phyloP scores from a whole-genome alignment of 2,113 vertebrate species.

The Rhadina sibilatrix region DNA sequence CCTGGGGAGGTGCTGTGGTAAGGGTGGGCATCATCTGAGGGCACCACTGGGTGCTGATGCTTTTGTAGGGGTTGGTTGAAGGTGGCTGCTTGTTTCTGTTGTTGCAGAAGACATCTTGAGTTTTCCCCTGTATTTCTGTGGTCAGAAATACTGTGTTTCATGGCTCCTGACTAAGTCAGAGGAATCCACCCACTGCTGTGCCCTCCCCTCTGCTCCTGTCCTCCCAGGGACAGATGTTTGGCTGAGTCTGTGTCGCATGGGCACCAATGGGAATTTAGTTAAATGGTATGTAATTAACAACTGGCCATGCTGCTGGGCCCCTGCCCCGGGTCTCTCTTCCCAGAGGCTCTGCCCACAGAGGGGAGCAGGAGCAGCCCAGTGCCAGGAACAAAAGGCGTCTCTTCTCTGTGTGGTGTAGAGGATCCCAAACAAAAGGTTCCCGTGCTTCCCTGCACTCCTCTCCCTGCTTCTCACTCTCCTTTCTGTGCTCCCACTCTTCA shows the following conservation, averaged over 20 bases:
- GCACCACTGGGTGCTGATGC: rapidly evolving
- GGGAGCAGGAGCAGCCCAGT: neutral
- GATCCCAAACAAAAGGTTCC: neutral
- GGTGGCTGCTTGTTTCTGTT: rapidly evolving
- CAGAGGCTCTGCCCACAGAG: neutral
- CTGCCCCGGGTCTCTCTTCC: rapidly evolving
- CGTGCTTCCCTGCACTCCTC: neutral
- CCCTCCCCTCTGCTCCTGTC: neutral
- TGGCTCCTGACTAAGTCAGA: rapidly evolving
- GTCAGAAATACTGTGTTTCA: rapidly evolving
- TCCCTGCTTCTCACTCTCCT: neutral
- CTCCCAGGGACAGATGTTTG: rapidly evolving
- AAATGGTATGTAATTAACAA: rapidly evolving
- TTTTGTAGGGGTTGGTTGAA: rapidly evolving
- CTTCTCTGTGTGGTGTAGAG: neutral
- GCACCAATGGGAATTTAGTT: rapidly evolving
- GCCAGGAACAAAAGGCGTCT: neutral
- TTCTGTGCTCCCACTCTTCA: neutral
- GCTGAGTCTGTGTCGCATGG: rapidly evolving
- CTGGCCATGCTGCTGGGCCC: neutral
- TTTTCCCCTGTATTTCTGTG: neutral
- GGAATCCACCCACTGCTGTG: rapidly evolving
- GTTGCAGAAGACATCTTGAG: neutral
- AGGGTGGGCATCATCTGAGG: neutral
- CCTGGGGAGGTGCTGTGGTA: neutral